Evolutionary conservation across 2,797 vertebrate species (phyloP).

Genomic region (Cetoscarus ocellatus): DNA sequence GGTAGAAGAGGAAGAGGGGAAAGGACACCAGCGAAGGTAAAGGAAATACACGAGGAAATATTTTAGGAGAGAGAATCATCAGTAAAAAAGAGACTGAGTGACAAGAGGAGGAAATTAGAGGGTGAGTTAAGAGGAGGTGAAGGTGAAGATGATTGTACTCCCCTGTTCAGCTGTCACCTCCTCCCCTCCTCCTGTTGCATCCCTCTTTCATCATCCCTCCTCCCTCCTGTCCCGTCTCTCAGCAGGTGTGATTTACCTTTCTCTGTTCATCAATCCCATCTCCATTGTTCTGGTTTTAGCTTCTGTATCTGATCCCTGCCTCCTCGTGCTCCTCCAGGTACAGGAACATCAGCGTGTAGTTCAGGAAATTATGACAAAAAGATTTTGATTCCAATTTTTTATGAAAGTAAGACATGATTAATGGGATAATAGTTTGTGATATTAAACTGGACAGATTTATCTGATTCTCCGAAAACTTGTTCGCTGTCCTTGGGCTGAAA

Average conservation of each 20-base stretch:
- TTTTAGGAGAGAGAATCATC: not conserved
- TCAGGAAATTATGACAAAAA: not conserved
- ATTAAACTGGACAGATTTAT: too few species aligned
- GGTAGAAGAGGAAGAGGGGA: not conserved
- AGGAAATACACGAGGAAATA: not conserved
- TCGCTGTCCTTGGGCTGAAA: too few species aligned
- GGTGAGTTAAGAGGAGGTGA: slow-evolving; percentile 37
- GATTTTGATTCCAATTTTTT: too few species aligned
- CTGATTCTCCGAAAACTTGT: too few species aligned
- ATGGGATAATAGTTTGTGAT: too few species aligned
- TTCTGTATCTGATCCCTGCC: not conserved
- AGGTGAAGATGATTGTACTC: slow-evolving; percentile 54
- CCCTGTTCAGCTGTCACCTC: slow-evolving; percentile 32
- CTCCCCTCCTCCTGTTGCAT: slow-evolving; percentile 35
- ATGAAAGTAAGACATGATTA: too few species aligned
- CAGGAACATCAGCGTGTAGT: too few species aligned
- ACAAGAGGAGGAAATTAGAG: slow-evolving; percentile 48
- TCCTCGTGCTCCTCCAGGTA: not conserved
- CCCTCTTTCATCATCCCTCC: slow-evolving; percentile 51
- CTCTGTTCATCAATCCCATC: slow-evolving; percentile 10
- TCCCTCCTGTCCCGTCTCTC: slow-evolving; percentile 13
- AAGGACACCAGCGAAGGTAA: too few species aligned
- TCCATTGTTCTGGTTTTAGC: not conserved
- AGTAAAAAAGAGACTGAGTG: not conserved
- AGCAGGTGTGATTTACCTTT: slow-evolving; percentile 27